These are phyloP conservation scores for Pardalotus punctatus DNA, from an alignment of 2,113 vertebrate species.

Conservation along the genomic window DNA sequence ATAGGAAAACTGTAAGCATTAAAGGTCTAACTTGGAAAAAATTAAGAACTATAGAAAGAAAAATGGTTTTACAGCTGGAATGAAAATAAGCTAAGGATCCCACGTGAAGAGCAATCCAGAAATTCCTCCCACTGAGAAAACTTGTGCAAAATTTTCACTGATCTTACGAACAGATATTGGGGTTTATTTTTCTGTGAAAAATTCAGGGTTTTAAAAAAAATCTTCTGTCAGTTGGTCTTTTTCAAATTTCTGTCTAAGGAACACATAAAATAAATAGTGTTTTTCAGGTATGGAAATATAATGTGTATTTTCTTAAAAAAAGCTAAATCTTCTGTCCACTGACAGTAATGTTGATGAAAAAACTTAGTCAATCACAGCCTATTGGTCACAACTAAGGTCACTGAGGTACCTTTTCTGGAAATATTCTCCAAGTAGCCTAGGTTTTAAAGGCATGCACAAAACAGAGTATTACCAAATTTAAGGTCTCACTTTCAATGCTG, in stretches of 20 bases:
- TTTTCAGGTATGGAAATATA: not conserved
- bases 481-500: not conserved
- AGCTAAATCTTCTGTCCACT: not conserved
- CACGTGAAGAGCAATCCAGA: not conserved
- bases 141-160: not conserved
- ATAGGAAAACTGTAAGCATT: not conserved
- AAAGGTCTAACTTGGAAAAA: not conserved
- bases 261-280: not conserved
- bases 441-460: not conserved
- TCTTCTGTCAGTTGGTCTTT: not conserved
- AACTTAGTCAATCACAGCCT: accelerated
- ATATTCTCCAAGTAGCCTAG: not conserved
- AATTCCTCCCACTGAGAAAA: not conserved
- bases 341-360: not conserved
- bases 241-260: not conserved
- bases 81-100: not conserved
- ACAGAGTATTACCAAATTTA: not conserved
- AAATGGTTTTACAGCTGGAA: not conserved
- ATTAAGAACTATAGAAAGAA: not conserved
- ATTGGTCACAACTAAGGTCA: not conserved
- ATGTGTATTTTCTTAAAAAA: not conserved
- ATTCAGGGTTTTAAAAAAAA: accelerated
- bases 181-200: not conserved
- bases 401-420: not conserved
- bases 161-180: not conserved